Evolutionary conservation across 2,888 invertebrate genomes (phyloP), one percentile per base, ranked within the genome.

Genomic region (Abrostola tripartita): DNA sequence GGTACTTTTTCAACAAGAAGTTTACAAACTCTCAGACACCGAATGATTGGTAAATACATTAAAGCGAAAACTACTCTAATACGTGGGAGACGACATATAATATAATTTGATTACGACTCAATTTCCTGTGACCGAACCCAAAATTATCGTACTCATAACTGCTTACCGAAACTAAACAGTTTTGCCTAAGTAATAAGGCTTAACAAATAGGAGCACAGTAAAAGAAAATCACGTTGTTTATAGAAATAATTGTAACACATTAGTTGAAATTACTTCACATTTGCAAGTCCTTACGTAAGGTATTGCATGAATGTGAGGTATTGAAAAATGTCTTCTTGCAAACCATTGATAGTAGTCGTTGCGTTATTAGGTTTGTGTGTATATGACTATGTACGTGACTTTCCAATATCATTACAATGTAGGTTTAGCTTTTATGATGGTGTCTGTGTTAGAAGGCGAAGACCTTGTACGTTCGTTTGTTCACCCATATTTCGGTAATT

Each of bases 381-480:
- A 49, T n/a, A n/a, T n/a, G n/a, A n/a, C n/a, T n/a, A n/a, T 37
- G 57, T 56, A 69, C 75, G 71, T 78, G 71, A 71, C 61, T 58
- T 61, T 54, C 65, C 14, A 57, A 57, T 37, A 36, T 54, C 5
- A 44, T 44, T 51, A 7, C 42, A 49, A 50, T 52, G 55, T 55
- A 54, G 63, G 61, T 69, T 65, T 44, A n/a, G 44, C 24, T 14
- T 0, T 8, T 6, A 12, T 44, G 12, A 42, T 12, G 6, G 8
- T 12, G 42, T 5, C 42, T 42, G 6, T 42, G 6, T 24, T 12
- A 14, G 44, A 14, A 44, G 44, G 44, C 14, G 12, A 44, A 9
- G 12, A 44, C 7, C 8, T 7, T 44, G 6, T 44, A 14, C n/a
- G n/a, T n/a, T n/a, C n/a, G n/a, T n/a, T n/a, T n/a, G 7, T 24